These are phyloP conservation scores for Mythimna ferrago DNA, from an alignment of 2,888 invertebrate species.

Conservation along the genomic window DNA sequence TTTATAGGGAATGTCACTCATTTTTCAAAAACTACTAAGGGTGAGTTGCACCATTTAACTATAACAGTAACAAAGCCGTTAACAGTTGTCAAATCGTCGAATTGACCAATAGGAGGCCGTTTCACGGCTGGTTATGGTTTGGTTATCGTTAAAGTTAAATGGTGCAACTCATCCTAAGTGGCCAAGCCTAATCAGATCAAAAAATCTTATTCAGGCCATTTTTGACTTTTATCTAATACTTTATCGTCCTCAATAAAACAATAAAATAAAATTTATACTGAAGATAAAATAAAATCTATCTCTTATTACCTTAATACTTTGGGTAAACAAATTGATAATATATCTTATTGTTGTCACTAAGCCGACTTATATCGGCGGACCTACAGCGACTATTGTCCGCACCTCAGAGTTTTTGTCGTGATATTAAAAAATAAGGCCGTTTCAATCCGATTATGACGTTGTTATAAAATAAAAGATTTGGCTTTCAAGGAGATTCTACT, in stretches of 20 bases:
- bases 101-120: no score
- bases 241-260: background rate
- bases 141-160: no score
- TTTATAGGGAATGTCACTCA: no score
- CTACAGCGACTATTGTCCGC: slow-evolving; percentile 45
- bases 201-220: background rate
- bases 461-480: slow-evolving; percentile 46
- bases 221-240: background rate
- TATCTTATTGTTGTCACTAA: slow-evolving; percentile 47
- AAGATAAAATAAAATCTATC: slow-evolving; percentile 9
- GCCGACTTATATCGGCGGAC: slow-evolving; percentile 42
- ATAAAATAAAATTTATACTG: background rate
- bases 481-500: slow-evolving; percentile 49
- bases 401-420: slow-evolving; percentile 34
- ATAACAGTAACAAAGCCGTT: no score
- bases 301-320: slow-evolving; percentile 25
- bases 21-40: no score
- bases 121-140: no score
- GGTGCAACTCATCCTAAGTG: no score
- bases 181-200: background rate
- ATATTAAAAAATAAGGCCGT: slow-evolving; percentile 51
- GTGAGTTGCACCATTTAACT: no score
- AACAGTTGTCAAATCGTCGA: no score
- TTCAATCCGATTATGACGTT: slow-evolving; percentile 59
- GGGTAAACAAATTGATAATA: slow-evolving; percentile 46